phyloP scores from a whole-genome alignment of 1,140 invertebrate genomes.

The Mesaphorura yosii region DNA sequence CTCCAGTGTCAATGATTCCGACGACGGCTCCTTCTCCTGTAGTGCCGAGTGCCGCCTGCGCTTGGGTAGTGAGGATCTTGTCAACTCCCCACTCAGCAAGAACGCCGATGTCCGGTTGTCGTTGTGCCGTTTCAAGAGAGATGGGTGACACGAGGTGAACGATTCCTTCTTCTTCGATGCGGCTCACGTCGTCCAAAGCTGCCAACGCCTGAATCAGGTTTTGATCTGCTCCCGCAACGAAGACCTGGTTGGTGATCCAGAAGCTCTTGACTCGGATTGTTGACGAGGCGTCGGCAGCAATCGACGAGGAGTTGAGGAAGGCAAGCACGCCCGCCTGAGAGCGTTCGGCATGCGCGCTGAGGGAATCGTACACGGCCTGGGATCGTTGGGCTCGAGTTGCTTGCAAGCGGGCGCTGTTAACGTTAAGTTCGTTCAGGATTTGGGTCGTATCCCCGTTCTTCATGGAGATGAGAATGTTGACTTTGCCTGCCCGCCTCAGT shows the following conservation, averaged over 20 bases:
- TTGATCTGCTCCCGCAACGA: background rate
- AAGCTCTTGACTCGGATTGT: conserved; percentile 5
- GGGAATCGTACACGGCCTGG: background rate
- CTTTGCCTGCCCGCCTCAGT: no score
- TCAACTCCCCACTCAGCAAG: background rate
- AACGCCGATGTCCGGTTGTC: background rate
- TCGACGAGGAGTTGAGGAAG: background rate
- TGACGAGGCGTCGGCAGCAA: background rate
- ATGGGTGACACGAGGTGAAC: background rate
- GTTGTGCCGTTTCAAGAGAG: background rate
- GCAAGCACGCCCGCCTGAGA: background rate
- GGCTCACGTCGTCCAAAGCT: background rate
- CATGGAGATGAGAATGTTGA: no score
- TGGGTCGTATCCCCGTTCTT: no score
- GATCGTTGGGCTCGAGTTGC: no score
- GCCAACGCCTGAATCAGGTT: background rate
- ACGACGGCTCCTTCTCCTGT: conserved; percentile 4
- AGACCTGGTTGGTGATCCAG: conserved; percentile 14
- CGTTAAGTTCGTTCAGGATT: no score
- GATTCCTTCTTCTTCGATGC: conserved; percentile 1
- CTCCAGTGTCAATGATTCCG: conserved; percentile 14
- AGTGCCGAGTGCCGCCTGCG: background rate
- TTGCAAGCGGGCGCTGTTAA: no score
- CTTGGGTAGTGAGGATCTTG: conserved; percentile 9
- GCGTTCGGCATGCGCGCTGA: background rate